Evolutionary conservation across 1,140 invertebrate species (phyloP).

Genomic region (Cherax destructor): DNA sequence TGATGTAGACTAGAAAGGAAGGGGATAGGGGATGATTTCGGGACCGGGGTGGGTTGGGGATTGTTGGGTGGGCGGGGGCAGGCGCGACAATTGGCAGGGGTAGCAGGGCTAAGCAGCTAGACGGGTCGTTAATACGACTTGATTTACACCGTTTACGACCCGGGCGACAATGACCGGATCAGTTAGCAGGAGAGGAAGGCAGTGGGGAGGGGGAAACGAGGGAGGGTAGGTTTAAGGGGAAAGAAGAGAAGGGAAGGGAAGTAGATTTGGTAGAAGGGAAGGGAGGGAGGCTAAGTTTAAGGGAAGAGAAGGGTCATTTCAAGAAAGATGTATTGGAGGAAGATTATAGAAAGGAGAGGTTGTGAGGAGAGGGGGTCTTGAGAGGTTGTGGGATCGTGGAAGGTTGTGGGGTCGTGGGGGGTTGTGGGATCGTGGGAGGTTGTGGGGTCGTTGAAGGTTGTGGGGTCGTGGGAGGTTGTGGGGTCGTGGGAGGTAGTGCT

Average conservation of each 20-base stretch:
- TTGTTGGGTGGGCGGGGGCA: no score
- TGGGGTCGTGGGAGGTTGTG: no score
- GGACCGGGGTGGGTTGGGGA: no score
- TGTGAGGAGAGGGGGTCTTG: no score
- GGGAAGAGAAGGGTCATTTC: not conserved
- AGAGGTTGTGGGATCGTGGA: not conserved
- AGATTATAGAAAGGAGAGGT: no score
- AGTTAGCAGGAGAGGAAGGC: not conserved
- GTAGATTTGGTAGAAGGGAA: not conserved
- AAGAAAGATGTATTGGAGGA: no score
- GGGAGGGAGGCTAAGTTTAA: not conserved
- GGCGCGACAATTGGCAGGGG: not conserved
- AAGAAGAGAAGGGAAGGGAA: not conserved
- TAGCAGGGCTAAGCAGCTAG: not conserved
- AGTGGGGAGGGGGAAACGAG: not conserved
- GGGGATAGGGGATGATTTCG: no score
- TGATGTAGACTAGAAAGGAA: no score
- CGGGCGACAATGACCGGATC: not conserved
- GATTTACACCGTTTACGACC: constrained; percentile 26
- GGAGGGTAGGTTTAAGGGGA: not conserved
- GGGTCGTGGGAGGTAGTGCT: no score
- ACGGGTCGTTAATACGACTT: constrained; percentile 11
- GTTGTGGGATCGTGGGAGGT: no score
- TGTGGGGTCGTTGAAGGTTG: no score
- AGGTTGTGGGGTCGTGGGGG: no score